Percentiles rank a stretch among this genome's conserved stretches.
These are phyloP conservation scores for Pipistrellus pygmaeus DNA, from an alignment of 2,797 vertebrate species.

Conservation along the genomic window DNA sequence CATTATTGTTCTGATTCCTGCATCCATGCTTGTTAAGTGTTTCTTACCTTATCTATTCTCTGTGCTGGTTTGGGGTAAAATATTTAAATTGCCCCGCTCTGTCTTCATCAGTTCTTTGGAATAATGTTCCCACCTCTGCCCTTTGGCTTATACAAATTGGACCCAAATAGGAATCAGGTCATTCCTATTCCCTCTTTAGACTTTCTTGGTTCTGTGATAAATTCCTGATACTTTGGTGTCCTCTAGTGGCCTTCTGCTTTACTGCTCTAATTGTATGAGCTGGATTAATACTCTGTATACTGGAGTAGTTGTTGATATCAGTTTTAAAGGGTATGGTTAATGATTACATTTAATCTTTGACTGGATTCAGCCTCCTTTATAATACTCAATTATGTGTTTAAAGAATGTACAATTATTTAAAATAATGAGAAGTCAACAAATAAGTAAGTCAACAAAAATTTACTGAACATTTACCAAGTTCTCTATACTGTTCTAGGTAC, in stretches of 20 bases:
- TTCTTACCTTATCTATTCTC: not conserved
- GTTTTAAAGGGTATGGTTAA: slow-evolving; percentile 28
- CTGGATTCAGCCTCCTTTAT: not conserved
- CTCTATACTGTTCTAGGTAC: not conserved
- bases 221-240: slow-evolving; percentile 45
- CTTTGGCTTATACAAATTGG: not conserved
- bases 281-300: not conserved
- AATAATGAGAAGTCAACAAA: not conserved
- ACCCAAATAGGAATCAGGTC: not conserved
- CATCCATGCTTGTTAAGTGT: not conserved
- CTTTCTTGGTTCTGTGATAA: not conserved
- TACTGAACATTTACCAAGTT: not conserved
- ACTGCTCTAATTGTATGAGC: not conserved
- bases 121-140: not conserved
- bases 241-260: slow-evolving; percentile 57
- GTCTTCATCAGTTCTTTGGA: not conserved
- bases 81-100: not conserved
- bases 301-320: not conserved
- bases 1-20: not conserved
- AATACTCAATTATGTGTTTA: not conserved
- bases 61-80: not conserved
- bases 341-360: slow-evolving; percentile 13
- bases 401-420: not conserved
- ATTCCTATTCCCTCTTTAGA: not conserved
- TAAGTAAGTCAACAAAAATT: not conserved